Evolutionary conservation across 2,888 invertebrate genomes (phyloP), one percentile per base, ranked within the genome.

Genomic region (Leptodirus hochenwartii): DNA sequence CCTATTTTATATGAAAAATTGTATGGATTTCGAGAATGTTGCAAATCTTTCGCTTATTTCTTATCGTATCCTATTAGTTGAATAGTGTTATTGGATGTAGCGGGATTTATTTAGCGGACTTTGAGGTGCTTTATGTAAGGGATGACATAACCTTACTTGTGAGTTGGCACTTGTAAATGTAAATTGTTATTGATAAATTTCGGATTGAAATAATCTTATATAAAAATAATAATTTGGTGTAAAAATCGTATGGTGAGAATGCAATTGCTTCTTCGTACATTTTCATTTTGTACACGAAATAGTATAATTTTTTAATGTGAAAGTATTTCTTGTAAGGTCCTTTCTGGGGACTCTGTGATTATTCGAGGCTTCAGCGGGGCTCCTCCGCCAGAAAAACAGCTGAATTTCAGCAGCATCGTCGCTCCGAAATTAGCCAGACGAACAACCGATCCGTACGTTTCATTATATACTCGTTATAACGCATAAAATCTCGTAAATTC

Each of bases 321-420:
- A 34, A 31, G 37, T 31, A 38, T 38, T 30, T 31, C 35, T 37
- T 54, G 62, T 27, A 41, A 96, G 95, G 79, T 96, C 38, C 66
- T 88, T 37, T 95, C 96, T 35, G 98, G 96, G 33, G 98, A 98
- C 60, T 81, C 93, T 33, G 69, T 98, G 34, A 76, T 93, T 27
- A 81, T 98, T 43, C 69, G 91, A 48, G 88, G 76, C 37, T 67
- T 73, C 39, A 78, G 80, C 1, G 85, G 88, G 11, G 87, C 87
- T 20, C 93, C 95, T 23, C 80, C 81, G 29, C 84, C 82, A 36
- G 96, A 96, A 59, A 80, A 82, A 58, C 80, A 82, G 40, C 69
- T 98, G 30, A 79, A 78, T 38, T 71, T 98, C 41, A 84, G 90
- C 17, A 84, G 85, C 51, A 74, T 98, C 41, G 72, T 72, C 37